Percentiles rank a stretch among this genome's conserved stretches.
phyloP scores from a whole-genome alignment of 2,113 vertebrate species.

The Lycaon pictus region DNA sequence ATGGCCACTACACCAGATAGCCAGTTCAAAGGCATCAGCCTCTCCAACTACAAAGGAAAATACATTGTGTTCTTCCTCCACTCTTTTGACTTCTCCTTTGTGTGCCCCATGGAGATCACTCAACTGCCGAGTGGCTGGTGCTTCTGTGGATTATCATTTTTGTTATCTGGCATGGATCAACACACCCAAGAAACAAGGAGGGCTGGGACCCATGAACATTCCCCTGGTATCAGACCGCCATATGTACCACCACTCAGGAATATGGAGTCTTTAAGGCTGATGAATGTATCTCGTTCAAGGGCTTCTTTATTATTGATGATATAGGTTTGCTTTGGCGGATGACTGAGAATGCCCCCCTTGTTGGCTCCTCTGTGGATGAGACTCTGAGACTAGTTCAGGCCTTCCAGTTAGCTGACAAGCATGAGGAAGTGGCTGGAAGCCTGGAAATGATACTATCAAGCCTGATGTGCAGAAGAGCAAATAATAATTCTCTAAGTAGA shows the following conservation, averaged over 20 bases:
- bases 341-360: slow-evolving; percentile 95
- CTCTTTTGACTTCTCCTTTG: slow-evolving; percentile 95
- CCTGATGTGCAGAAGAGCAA: slow-evolving; percentile 95
- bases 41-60: slow-evolving; percentile 96
- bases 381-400: neutral
- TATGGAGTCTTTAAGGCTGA: slow-evolving; percentile 94
- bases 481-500: slow-evolving; percentile 96
- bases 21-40: slow-evolving; percentile 94
- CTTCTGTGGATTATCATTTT: slow-evolving; percentile 86
- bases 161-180: neutral
- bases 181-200: neutral
- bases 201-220: slow-evolving; percentile 87
- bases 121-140: slow-evolving; percentile 93
- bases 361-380: slow-evolving; percentile 90
- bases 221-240: slow-evolving; percentile 92
- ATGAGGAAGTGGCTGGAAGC: neutral
- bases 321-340: slow-evolving; percentile 95
- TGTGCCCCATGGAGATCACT: slow-evolving; percentile 96
- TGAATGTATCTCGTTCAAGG: slow-evolving; percentile 94
- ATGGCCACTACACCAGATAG: slow-evolving; percentile 97
- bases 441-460: neutral
- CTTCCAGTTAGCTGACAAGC: neutral
- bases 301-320: slow-evolving; percentile 94
- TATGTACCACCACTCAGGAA: slow-evolving; percentile 89
- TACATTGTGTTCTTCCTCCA: slow-evolving; percentile 96